Evolutionary conservation across 2,888 invertebrate genomes (phyloP).

Genomic region (Habrosyne pyritoides): DNA sequence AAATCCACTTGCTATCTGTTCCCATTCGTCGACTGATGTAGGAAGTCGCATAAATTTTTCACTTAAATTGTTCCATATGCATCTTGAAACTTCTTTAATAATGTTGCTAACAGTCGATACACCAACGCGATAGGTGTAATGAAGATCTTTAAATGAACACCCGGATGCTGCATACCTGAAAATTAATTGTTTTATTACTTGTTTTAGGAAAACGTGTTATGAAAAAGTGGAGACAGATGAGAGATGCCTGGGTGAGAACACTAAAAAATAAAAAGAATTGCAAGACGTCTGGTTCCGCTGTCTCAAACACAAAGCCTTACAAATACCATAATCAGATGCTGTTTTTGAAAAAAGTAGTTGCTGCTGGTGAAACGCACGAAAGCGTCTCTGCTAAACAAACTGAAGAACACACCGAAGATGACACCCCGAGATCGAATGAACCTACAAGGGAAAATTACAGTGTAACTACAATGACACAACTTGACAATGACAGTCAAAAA

Average conservation of each 20-base stretch:
- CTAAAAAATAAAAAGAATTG: slow-evolving; percentile 24
- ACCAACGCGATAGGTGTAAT: slow-evolving; percentile 26
- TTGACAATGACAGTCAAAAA: slow-evolving; percentile 29
- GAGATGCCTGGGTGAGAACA: slow-evolving; percentile 26
- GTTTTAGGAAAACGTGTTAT: slow-evolving; percentile 25
- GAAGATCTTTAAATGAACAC: slow-evolving; percentile 25
- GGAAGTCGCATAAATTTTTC: slow-evolving; percentile 24
- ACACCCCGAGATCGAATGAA: slow-evolving; percentile 16
- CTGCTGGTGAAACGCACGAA: slow-evolving; percentile 28
- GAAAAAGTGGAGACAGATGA: slow-evolving; percentile 22
- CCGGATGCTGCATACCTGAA: slow-evolving; percentile 27
- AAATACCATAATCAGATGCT: slow-evolving; percentile 31
- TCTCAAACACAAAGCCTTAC: slow-evolving; percentile 30
- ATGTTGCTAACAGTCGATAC: slow-evolving; percentile 26
- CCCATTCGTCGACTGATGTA: slow-evolving; percentile 22
- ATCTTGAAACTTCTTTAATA: slow-evolving; percentile 23
- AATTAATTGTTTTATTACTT: slow-evolving; percentile 22
- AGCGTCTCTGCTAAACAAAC: slow-evolving; percentile 20
- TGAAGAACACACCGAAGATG: slow-evolving; percentile 12
- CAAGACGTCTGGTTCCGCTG: slow-evolving; percentile 26
- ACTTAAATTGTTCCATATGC: slow-evolving; percentile 25
- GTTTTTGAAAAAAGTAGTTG: slow-evolving; percentile 32
- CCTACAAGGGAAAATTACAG: slow-evolving; percentile 16
- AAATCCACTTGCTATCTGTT: slow-evolving; percentile 23
- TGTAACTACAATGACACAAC: too few species aligned